Evolutionary conservation across 2,888 invertebrate genomes (phyloP), one percentile per base, ranked within the genome.

Genomic region (Zele albiditarsus): DNA sequence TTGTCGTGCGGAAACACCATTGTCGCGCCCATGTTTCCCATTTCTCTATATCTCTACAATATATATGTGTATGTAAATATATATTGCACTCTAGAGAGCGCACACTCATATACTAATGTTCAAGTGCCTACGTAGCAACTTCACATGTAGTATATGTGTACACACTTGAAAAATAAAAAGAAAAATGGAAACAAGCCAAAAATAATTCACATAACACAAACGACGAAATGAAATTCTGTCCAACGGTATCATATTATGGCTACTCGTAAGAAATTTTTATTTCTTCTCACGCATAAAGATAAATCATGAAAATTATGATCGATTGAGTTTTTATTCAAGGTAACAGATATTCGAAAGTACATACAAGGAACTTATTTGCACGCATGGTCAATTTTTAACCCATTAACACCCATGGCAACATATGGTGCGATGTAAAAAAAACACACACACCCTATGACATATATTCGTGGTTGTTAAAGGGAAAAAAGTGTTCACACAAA

Each of bases 1-100:
- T 70, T 70, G 60, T 60, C 70, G 60, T 33, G 16, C 28, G 42
- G 57, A 70, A 70, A 70, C 33, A 38, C 25, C 67, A 67, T 67
- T 46, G 23, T 65, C 38, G 20, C 65, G 20, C 65, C 33, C 65
- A 65, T 65, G 33, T 65, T 65, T 25, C 20, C 6, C 23, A 65
- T 65, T 31, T 23, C 38, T 65, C 38, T 38, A 53, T 53, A 20
- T 53, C 8, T 20, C 8, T 20, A 8, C 23, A 38, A 4, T 38
- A 38, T 8, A 6, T 16, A 14, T 46, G 16, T 46, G 6, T 46
- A 14, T 46, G n/a, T 46, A 16, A 5, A 53, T 53, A 53, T 53
- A 53, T 53, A n/a, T 8, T 53, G 20, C 12, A 20, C 23, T 53
- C 23, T 1, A n/a, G 6, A 23, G n/a, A 1, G 16, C 49, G 42